phyloP scores from a whole-genome alignment of 2,797 vertebrate species.

The Coendou prehensilis region DNA sequence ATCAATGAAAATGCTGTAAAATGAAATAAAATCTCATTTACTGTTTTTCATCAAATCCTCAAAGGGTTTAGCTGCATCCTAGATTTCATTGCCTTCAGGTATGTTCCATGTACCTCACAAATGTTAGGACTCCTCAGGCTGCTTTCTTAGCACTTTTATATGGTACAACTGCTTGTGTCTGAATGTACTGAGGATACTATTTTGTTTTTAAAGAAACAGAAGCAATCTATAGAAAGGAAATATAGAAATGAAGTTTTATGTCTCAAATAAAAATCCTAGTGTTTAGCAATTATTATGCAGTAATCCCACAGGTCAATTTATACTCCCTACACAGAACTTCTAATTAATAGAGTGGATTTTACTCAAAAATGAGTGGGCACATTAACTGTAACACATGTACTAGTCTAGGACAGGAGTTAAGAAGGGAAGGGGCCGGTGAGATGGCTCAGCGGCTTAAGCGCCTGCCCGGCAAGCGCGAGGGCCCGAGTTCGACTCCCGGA shows the following conservation, averaged over 20 bases:
- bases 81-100: neutral
- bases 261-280: neutral
- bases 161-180: neutral
- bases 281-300: neutral
- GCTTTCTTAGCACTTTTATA: neutral
- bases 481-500: too few species aligned
- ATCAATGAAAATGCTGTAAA: neutral
- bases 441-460: too few species aligned
- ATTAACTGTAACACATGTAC: neutral
- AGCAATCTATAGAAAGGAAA: neutral
- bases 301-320: neutral
- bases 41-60: neutral
- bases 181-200: neutral
- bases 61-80: neutral
- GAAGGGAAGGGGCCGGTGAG: too few species aligned
- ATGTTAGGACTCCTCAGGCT: neutral
- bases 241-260: neutral
- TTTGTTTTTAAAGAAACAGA: neutral
- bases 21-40: neutral
- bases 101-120: neutral
- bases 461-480: too few species aligned
- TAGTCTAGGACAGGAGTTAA: neutral
- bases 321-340: neutral
- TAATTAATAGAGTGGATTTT: neutral
- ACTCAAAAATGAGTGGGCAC: neutral